Conservation (phyloP, 1,140 invertebrate species). For the Cephus cinctus region DNA sequence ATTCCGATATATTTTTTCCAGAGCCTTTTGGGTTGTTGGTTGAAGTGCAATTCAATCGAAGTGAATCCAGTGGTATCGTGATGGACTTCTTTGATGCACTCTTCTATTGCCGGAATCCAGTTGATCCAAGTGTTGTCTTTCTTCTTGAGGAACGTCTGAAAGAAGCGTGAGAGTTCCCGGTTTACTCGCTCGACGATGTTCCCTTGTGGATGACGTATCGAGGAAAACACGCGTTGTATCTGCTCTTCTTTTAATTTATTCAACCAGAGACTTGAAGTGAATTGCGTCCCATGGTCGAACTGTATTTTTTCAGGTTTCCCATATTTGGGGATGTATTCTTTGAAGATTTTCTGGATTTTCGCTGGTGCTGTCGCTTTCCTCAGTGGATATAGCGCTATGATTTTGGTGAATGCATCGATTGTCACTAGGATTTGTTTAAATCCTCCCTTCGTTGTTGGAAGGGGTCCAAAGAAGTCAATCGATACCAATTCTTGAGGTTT, state of each 20-base stretch:
- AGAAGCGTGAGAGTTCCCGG: not conserved
- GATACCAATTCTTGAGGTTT: too few relatives aligned
- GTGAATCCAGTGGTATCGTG: not conserved
- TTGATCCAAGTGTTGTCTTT: too few relatives aligned
- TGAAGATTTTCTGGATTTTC: too few relatives aligned
- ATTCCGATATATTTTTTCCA: not conserved
- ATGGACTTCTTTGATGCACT: not conserved
- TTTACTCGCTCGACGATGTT: slow-evolving; percentile 9
- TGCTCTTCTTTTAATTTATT: not conserved
- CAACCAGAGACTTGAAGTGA: slow-evolving; percentile 4
- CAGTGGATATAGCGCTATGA: too few relatives aligned
- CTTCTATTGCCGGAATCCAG: not conserved
- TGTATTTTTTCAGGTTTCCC: too few relatives aligned
- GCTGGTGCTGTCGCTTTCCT: too few relatives aligned
- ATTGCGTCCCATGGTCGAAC: slow-evolving; percentile 13
- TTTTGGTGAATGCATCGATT: too few relatives aligned
- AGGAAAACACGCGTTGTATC: slow-evolving; percentile 6
- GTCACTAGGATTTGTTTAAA: too few relatives aligned
- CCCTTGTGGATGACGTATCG: slow-evolving; percentile 11
- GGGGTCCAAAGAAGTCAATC: too few relatives aligned
- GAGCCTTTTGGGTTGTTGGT: not conserved
- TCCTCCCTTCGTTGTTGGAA: too few relatives aligned
- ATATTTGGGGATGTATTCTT: too few relatives aligned
- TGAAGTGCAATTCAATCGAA: not conserved
- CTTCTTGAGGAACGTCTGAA: not conserved